Evolutionary conservation across 2,113 vertebrate species (phyloP), one percentile per base, ranked within the genome.

Genomic region (Catagonus wagneri): DNA sequence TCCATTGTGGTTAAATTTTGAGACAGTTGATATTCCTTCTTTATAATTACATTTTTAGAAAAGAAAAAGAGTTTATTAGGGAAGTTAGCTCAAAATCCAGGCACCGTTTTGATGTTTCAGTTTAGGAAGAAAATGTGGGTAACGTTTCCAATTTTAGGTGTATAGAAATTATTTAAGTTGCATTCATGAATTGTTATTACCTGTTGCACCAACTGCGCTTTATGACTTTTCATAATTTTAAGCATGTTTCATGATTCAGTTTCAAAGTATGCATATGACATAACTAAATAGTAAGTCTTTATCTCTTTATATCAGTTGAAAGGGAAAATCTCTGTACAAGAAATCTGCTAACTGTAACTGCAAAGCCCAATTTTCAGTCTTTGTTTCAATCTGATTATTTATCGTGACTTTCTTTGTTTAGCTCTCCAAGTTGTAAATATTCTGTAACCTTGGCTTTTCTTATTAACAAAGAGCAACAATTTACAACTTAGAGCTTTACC

Each of bases 201-300:
- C 14, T 76, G 29, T 71, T 52, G 71, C 0, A 71, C 25, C 16
- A 60, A 60, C 69, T 76, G 75, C 66, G 32, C 34, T 50, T 93
- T 90, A 72, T 83, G 50, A 84, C 5, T 66, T 83, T 93, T 94
- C 44, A 71, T 69, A 54, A 95, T n/a, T 96, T 93, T 65, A 92
- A 93, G 27, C 39, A 74, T 27, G 20, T 61, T 93, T 90, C 7
- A 20, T 36, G 22, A 90, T 39, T 90, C 69, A 90, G 32, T 50
- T 34, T 88, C 34, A 32, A 14, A 58, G 9, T 56, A 79, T 68
- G 23, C 7, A 69, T 36, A 36, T 89, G 2, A 92, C 90, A 92
- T 14, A 83, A 88, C 4, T 20, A n/a, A 75, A 86, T 3, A 80
- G 5, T 17, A 60, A 87, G 3, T 36, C 22, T 90, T 90, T 23